phyloP scores from a whole-genome alignment of 2,113 vertebrate species.

The Aphyosemion australe region DNA sequence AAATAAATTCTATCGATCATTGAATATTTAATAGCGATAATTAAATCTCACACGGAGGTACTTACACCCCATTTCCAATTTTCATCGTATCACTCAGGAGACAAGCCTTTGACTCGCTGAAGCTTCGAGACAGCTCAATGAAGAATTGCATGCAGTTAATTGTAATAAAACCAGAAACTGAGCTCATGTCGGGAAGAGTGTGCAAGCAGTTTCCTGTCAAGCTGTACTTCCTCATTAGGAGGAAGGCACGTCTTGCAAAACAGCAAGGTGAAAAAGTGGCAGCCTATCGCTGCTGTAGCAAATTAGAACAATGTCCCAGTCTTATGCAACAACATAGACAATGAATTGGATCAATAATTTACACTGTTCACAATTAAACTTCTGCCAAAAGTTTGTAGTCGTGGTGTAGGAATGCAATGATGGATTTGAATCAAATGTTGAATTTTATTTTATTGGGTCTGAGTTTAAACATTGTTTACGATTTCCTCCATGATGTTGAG shows the following conservation, averaged over 20 bases:
- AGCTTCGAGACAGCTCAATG: slow-evolving; percentile 28
- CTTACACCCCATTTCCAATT: slow-evolving; percentile 78
- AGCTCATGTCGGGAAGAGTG: slow-evolving; percentile 42
- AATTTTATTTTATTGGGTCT: too few relatives aligned
- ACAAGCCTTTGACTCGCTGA: slow-evolving; percentile 61
- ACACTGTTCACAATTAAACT: not conserved
- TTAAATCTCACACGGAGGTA: slow-evolving; percentile 78
- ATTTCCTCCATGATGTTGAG: too few relatives aligned
- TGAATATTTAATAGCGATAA: slow-evolving; percentile 85
- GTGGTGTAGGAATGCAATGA: not conserved
- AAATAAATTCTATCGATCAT: slow-evolving; percentile 85
- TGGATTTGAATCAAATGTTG: not conserved
- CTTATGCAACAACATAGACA: slow-evolving; percentile 1
- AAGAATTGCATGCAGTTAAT: slow-evolving; percentile 41
- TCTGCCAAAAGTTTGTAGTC: not conserved
- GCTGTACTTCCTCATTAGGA: not conserved
- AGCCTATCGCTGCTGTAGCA: slow-evolving; percentile 4
- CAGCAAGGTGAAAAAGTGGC: slow-evolving; percentile 15
- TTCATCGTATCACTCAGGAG: slow-evolving; percentile 66
- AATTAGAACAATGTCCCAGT: slow-evolving; percentile 9
- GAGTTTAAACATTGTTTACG: too few relatives aligned
- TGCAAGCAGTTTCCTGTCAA: slow-evolving; percentile 39
- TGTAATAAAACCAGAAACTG: slow-evolving; percentile 48
- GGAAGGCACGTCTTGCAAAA: slow-evolving; percentile 13
- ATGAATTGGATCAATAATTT: slow-evolving; percentile 9